A percentile compares a stretch with the other conserved stretches of the same genome.
Evolutionary conservation across 2,888 invertebrate species (phyloP).

Genomic region (Nycteola revayana): DNA sequence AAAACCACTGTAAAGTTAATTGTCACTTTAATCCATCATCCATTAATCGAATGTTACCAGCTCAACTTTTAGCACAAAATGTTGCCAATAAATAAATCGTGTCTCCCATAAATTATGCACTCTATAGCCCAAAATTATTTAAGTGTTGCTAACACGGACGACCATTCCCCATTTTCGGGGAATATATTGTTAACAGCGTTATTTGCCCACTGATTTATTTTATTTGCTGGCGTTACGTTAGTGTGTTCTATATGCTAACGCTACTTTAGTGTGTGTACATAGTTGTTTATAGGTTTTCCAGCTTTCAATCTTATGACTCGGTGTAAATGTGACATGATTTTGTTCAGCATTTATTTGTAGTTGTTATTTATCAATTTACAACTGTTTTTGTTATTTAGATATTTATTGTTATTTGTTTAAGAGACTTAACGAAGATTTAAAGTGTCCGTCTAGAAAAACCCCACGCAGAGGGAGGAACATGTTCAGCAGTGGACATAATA

Average conservation of each 20-base stretch:
- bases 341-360: not conserved
- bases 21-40: too few relatives aligned
- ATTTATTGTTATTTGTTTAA: too few relatives aligned
- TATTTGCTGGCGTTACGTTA: constrained; percentile 31
- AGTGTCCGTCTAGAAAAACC: too few relatives aligned
- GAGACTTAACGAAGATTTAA: too few relatives aligned
- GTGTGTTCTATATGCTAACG: not conserved
- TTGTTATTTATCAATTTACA: too few relatives aligned
- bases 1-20: too few relatives aligned
- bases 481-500: too few relatives aligned
- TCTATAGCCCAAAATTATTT: constrained; percentile 49
- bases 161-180: constrained; percentile 49
- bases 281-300: constrained; percentile 31
- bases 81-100: constrained; percentile 27
- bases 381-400: too few relatives aligned
- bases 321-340: constrained; percentile 25
- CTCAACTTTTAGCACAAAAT: not conserved
- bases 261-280: constrained; percentile 33
- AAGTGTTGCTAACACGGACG: constrained; percentile 59
- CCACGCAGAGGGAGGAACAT: too few relatives aligned
- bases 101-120: constrained; percentile 39
- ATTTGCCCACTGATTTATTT: constrained; percentile 64
- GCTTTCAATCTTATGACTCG: constrained; percentile 24
- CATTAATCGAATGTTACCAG: too few relatives aligned
- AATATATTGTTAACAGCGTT: constrained; percentile 65